These are phyloP conservation scores for Poeciliopsis turrubarensis DNA, from an alignment of 2,113 vertebrate genomes.

Conservation along the genomic window DNA sequence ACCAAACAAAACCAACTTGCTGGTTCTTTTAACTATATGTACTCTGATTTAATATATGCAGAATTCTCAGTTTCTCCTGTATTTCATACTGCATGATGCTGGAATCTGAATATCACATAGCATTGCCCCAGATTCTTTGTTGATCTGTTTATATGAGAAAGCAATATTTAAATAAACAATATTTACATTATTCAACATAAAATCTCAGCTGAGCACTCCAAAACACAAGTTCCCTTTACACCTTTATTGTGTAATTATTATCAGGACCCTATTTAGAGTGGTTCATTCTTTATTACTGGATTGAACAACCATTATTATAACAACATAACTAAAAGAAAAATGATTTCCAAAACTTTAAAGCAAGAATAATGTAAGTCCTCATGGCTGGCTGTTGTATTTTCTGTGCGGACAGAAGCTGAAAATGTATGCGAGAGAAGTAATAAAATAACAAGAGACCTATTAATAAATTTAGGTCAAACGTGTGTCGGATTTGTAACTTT, in stretches of 20 bases:
- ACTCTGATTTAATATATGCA: neutral
- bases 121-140: neutral
- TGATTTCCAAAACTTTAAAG: neutral
- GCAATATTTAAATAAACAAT: neutral
- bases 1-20: neutral
- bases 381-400: neutral
- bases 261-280: no score
- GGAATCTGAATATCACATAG: neutral
- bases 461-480: conserved; percentile 35
- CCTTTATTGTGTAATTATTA: no score
- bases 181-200: no score
- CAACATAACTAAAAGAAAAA: neutral
- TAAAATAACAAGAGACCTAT: neutral
- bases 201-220: no score
- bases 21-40: neutral
- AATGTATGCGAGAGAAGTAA: neutral
- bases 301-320: neutral
- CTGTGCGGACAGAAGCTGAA: neutral
- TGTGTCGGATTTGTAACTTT: conserved; percentile 46
- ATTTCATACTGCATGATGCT: neutral
- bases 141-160: neutral
- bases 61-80: neutral
- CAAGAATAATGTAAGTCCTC: neutral
- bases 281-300: neutral
- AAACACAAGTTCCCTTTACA: no score